phyloP scores from a whole-genome alignment of 2,888 invertebrate species.

The Agrotis ipsilon region DNA sequence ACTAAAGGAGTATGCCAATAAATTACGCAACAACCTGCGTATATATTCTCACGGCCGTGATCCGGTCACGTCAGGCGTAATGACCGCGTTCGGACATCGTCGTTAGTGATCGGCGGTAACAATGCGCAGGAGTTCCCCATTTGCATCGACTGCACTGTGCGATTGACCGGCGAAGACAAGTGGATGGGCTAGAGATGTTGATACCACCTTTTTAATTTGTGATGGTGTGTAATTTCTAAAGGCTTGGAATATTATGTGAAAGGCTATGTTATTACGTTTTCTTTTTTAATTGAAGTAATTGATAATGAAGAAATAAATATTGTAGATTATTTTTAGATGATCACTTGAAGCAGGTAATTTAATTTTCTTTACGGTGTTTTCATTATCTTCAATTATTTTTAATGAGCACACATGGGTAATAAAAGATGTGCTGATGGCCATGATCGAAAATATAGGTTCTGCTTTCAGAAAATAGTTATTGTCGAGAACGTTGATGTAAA shows the following conservation, averaged over 20 bases:
- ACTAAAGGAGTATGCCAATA: constrained; percentile 56
- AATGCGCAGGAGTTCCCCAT: constrained; percentile 70
- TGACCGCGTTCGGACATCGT: constrained; percentile 73
- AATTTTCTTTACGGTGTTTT: constrained; percentile 7
- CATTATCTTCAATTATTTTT: constrained; percentile 27
- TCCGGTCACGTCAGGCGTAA: constrained; percentile 69
- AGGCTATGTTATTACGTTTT: constrained; percentile 20
- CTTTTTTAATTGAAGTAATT: constrained; percentile 25
- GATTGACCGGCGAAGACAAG: constrained; percentile 68
- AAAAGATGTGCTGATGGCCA: no score
- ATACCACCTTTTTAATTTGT: constrained; percentile 34
- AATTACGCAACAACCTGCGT: constrained; percentile 60
- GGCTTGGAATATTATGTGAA: constrained; percentile 5
- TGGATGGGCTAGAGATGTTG: constrained; percentile 66
- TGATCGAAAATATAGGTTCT: no score
- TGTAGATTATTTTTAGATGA: constrained; percentile 5
- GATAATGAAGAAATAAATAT: constrained; percentile 21
- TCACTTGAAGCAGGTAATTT: constrained; percentile 1
- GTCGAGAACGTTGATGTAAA: no score
- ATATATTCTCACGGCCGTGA: constrained; percentile 67
- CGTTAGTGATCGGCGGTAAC: constrained; percentile 74
- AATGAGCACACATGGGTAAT: not conserved
- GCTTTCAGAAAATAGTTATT: no score
- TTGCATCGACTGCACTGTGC: constrained; percentile 70
- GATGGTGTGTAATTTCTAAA: constrained; percentile 15